These are phyloP conservation scores for Chelonus insularis DNA, from an alignment of 1,140 invertebrate species.

Conservation along the genomic window DNA sequence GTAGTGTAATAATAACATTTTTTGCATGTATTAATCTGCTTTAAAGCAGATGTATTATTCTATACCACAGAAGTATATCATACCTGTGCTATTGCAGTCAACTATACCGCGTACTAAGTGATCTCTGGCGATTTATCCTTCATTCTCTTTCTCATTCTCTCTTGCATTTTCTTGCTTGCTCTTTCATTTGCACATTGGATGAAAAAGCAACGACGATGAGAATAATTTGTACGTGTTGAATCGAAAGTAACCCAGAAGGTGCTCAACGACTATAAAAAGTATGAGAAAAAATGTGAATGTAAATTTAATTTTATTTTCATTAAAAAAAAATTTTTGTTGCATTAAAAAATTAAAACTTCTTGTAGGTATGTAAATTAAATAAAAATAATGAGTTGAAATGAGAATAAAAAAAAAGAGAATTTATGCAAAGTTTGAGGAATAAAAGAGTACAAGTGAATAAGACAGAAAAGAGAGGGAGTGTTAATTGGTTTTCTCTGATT, in stretches of 20 bases:
- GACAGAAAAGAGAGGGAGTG: constrained; percentile 1
- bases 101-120: constrained; percentile 40
- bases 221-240: constrained; percentile 6
- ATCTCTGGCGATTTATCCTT: constrained; percentile 6
- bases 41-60: constrained; percentile 48
- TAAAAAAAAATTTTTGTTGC: neutral
- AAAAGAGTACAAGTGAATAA: constrained; percentile 1
- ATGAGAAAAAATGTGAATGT: neutral
- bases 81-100: constrained; percentile 42
- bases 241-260: constrained; percentile 1
- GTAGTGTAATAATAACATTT: constrained; percentile 5
- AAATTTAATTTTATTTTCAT: neutral
- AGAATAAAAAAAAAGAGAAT: neutral
- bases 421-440: neutral
- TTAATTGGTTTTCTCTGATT: constrained; percentile 26
- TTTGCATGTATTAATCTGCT: constrained; percentile 32
- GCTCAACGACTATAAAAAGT: neutral
- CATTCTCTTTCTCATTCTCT: neutral
- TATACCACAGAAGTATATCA: constrained; percentile 47
- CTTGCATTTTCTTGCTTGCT: neutral
- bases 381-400: neutral
- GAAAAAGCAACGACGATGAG: neutral
- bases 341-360: neutral
- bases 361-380: neutral
- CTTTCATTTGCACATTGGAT: neutral